Conservation (phyloP, 2,888 invertebrate species). For the Scaeva pyrastri region DNA sequence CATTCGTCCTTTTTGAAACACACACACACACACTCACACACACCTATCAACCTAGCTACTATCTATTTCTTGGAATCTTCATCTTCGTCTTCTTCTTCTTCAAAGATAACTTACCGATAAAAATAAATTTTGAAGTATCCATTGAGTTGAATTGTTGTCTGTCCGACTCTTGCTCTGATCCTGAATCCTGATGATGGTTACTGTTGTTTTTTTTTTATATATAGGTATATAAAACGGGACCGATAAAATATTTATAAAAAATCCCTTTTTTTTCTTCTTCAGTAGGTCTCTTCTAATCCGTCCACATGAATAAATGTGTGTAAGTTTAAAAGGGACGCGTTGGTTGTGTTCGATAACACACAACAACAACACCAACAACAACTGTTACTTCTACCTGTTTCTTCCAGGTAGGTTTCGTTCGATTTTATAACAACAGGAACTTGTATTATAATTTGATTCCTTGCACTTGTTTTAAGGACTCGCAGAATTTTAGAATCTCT, state of each 20-base stretch:
- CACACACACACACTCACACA: background rate
- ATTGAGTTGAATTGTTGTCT: slow-evolving; percentile 65
- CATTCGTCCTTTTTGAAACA: background rate
- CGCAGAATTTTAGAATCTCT: background rate
- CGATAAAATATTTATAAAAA: slow-evolving; percentile 44
- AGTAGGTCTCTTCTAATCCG: slow-evolving; percentile 34
- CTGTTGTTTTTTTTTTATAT: slow-evolving; percentile 13
- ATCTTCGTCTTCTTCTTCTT: background rate
- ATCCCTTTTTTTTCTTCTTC: background rate
- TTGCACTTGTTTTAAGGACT: slow-evolving; percentile 32
- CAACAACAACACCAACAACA: background rate
- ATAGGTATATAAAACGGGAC: slow-evolving; percentile 32
- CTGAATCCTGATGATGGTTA: slow-evolving; percentile 14
- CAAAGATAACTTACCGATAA: slow-evolving; percentile 71
- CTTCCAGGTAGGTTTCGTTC: background rate
- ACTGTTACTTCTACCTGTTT: slow-evolving; percentile 22
- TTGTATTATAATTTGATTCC: background rate
- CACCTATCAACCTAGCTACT: background rate
- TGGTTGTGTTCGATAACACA: background rate
- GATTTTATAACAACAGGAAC: background rate
- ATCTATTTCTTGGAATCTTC: background rate
- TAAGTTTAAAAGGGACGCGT: background rate
- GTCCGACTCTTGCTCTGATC: slow-evolving; percentile 40
- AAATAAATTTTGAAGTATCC: slow-evolving; percentile 76
- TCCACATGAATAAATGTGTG: slow-evolving; percentile 13